A percentile compares a stretch with the other conserved stretches of the same genome.
phyloP scores from a whole-genome alignment of 2,113 vertebrate species.

The Pseudorasbora parva region DNA sequence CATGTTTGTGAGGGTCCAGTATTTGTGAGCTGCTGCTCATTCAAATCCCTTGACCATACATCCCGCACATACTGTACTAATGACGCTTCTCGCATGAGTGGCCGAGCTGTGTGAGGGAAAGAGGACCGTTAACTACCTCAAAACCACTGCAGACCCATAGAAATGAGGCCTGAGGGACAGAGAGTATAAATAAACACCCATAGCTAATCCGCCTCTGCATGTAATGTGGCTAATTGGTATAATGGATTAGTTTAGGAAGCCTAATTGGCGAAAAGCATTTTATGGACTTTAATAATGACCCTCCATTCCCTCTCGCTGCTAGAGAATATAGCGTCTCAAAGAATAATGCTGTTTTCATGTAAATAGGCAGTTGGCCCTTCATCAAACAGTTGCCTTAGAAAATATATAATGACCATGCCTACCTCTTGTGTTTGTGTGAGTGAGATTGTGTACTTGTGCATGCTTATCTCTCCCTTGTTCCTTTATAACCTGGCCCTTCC shows the following conservation, averaged over 20 bases:
- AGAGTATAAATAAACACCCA: neutral
- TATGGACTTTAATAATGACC: conserved; percentile 16
- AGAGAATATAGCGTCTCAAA: neutral
- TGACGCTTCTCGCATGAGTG: neutral
- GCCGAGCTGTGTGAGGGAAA: neutral
- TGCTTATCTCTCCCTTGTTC: conserved; percentile 33
- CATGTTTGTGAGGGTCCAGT: neutral
- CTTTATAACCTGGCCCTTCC: conserved; percentile 35
- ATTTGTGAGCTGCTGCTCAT: conserved; percentile 19
- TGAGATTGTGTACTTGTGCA: conserved; percentile 16
- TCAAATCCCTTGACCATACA: neutral
- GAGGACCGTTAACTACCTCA: neutral
- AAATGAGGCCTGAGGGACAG: neutral
- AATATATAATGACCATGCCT: neutral
- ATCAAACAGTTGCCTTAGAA: conserved; percentile 7
- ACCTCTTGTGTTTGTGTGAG: conserved; percentile 4
- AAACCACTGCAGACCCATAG: neutral
- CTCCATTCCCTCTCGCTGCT: neutral
- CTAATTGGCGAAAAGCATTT: conserved; percentile 30
- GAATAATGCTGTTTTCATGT: neutral
- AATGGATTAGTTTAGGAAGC: conserved; percentile 27
- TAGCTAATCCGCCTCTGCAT: neutral
- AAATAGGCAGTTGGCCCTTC: neutral
- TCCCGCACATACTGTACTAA: neutral
- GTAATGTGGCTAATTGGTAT: conserved; percentile 32